Percentiles rank a stretch among this genome's conserved stretches.
phyloP scores from a whole-genome alignment of 30 jellyfish, hydroid and myxozoan species.

The Pseudorhiza aurosa region DNA sequence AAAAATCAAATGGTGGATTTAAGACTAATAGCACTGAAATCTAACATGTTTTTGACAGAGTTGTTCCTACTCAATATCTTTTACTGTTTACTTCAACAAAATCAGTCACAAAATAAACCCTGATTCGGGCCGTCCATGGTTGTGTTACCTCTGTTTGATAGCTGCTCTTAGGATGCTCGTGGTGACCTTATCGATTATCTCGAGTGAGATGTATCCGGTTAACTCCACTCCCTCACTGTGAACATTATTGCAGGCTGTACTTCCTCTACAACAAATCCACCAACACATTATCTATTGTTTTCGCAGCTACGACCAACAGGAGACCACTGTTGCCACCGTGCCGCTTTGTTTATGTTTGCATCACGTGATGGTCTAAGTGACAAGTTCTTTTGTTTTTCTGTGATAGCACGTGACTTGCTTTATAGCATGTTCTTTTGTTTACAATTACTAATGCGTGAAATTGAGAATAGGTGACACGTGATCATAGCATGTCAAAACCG shows the following conservation, averaged over 20 bases:
- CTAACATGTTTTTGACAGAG: too few species aligned
- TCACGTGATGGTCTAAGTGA: conserved; percentile 1
- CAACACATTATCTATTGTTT: not conserved
- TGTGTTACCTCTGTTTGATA: not conserved
- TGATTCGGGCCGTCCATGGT: too few species aligned
- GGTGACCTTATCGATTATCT: not conserved
- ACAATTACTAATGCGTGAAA: conserved; percentile 67
- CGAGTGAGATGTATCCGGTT: not conserved
- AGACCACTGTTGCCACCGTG: conserved; percentile 4
- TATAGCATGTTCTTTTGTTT: conserved; percentile 61
- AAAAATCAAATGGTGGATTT: too few species aligned
- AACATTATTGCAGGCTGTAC: not conserved
- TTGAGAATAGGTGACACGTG: conserved; percentile 31
- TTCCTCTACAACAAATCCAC: conserved; percentile 1
- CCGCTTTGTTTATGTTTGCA: conserved; percentile 1
- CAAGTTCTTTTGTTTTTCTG: not conserved
- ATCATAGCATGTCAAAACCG: conserved; percentile 69
- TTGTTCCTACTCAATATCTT: too few species aligned
- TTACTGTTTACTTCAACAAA: too few species aligned
- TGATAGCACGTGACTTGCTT: conserved; percentile 27
- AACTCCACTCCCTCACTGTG: not conserved
- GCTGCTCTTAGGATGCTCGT: not conserved
- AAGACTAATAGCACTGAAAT: too few species aligned
- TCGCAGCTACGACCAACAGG: conserved; percentile 38
- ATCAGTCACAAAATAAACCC: too few species aligned